These are phyloP conservation scores for Parasteatoda lunata DNA, from an alignment of 2,888 invertebrate genomes.

Conservation along the genomic window DNA sequence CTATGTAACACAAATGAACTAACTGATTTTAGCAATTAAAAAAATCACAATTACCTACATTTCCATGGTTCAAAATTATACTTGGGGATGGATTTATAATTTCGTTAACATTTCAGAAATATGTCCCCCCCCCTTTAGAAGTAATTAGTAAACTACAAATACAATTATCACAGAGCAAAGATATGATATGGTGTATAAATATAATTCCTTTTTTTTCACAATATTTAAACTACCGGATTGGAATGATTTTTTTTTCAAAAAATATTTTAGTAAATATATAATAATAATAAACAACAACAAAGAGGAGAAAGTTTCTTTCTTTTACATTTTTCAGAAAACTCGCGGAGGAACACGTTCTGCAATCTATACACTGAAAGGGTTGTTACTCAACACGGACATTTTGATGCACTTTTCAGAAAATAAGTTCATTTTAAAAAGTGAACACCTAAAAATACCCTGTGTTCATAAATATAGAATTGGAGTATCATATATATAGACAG, in stretches of 20 bases:
- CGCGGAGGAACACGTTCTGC: neutral
- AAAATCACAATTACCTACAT: too few species aligned
- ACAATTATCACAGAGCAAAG: constrained; percentile 63
- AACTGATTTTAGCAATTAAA: too few species aligned
- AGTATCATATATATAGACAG: neutral
- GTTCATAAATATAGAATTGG: constrained; percentile 37
- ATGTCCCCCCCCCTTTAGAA: constrained; percentile 19
- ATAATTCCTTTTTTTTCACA: constrained; percentile 40
- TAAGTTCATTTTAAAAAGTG: constrained; percentile 46
- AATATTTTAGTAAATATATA: constrained; percentile 45
- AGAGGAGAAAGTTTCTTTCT: constrained; percentile 31
- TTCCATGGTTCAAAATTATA: neutral
- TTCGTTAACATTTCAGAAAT: neutral
- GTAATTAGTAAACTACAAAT: constrained; percentile 31
- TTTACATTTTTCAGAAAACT: neutral
- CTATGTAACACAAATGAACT: too few species aligned
- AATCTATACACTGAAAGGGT: neutral
- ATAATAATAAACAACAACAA: constrained; percentile 55
- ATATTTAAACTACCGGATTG: constrained; percentile 40
- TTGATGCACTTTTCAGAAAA: constrained; percentile 42
- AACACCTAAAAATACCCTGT: constrained; percentile 51
- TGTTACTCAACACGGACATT: neutral
- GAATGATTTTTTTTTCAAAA: constrained; percentile 47
- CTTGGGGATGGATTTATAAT: neutral
- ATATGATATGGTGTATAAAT: constrained; percentile 60